Percentiles rank a stretch among this genome's conserved stretches.
Evolutionary conservation across 2,888 invertebrate genomes (phyloP).

Genomic region (Orthosia gothica): DNA sequence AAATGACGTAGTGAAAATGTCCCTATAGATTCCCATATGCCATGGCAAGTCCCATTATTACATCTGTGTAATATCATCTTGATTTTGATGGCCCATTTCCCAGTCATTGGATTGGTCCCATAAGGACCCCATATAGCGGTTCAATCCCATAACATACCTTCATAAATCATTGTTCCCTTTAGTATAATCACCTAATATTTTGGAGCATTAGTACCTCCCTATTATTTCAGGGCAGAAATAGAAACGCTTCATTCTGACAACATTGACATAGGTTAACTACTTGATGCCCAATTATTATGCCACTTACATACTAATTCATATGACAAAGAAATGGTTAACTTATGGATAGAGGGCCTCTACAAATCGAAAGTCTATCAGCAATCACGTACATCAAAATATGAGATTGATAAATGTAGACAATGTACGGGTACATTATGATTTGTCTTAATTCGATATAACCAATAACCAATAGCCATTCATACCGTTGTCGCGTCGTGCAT

Average conservation of each 20-base stretch:
- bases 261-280: too few relatives aligned
- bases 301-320: too few relatives aligned
- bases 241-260: background rate
- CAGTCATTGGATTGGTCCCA: conserved; percentile 42
- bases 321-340: too few relatives aligned
- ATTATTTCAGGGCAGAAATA: background rate
- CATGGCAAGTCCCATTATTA: conserved; percentile 30
- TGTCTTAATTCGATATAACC: too few relatives aligned
- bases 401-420: too few relatives aligned
- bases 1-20: conserved; percentile 30
- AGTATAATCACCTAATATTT: conserved; percentile 1
- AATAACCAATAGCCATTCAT: too few relatives aligned
- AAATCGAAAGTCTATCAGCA: too few relatives aligned
- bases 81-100: conserved; percentile 36
- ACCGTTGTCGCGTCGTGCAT: too few relatives aligned
- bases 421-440: too few relatives aligned
- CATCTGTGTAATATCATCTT: conserved; percentile 36
- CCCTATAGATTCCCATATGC: conserved; percentile 3
- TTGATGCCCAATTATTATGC: too few relatives aligned
- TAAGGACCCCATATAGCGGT: conserved; percentile 1
- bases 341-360: too few relatives aligned
- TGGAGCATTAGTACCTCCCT: background rate
- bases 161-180: conserved; percentile 36
- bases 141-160: conserved; percentile 22
- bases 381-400: too few relatives aligned